phyloP scores from a whole-genome alignment of 2,797 vertebrate genomes.

The Cheirogaleus major region DNA sequence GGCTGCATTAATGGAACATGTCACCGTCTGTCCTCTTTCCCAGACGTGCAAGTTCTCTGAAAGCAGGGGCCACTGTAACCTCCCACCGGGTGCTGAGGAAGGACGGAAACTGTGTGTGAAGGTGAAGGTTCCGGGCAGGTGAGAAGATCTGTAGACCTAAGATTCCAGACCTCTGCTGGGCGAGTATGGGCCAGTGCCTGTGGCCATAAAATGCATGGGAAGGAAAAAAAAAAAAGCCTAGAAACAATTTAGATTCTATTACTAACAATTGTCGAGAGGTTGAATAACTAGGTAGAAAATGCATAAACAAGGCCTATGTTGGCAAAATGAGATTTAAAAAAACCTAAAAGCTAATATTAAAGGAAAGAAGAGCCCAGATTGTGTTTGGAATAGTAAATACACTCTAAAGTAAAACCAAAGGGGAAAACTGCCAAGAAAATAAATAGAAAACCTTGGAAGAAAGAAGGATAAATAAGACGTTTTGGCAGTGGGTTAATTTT shows the following conservation, averaged over 20 bases:
- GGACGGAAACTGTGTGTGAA: neutral
- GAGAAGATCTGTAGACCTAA: neutral
- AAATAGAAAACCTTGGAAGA: neutral
- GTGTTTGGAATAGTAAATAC: neutral
- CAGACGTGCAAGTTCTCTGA: neutral
- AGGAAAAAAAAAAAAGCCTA: neutral
- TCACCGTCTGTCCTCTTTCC: neutral
- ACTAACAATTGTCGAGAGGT: neutral
- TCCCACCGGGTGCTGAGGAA: neutral
- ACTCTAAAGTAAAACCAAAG: neutral
- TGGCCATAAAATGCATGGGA: neutral
- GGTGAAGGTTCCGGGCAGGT: neutral
- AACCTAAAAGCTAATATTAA: neutral
- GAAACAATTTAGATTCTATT: neutral
- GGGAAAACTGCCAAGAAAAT: neutral
- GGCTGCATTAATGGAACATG: neutral
- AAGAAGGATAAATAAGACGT: neutral
- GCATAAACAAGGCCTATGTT: neutral
- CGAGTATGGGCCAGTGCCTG: neutral
- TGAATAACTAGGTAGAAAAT: neutral
- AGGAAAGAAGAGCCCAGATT: neutral
- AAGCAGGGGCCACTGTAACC: neutral
- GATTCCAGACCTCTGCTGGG: neutral
- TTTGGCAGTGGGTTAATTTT: neutral
- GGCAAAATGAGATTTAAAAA: neutral